Evolutionary conservation across 30 jellyfish, hydroid and myxozoan species (phyloP).

Genomic region (Rhopilema esculentum): DNA sequence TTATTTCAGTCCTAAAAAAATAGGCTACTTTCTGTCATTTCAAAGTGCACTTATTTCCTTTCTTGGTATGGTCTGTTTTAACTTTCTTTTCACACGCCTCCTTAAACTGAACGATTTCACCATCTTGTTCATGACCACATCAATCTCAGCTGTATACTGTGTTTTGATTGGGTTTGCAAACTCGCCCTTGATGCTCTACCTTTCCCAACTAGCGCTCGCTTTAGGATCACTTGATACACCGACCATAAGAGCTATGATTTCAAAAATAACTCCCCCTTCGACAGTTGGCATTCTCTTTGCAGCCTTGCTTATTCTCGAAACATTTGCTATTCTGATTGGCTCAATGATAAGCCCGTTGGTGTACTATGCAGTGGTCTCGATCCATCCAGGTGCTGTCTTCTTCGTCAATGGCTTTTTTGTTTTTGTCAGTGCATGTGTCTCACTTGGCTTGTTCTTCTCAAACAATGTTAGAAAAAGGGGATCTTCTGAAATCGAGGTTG

Average conservation of each 20-base stretch:
- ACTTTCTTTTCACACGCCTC: slow-evolving; percentile 4
- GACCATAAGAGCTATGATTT: background rate
- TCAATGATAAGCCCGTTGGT: slow-evolving; percentile 2
- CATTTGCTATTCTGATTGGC: background rate
- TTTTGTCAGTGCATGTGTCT: too few relatives aligned
- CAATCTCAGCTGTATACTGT: background rate
- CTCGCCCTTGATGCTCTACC: slow-evolving; percentile 5
- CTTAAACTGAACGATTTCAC: background rate
- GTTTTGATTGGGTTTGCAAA: background rate
- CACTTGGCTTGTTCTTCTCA: too few relatives aligned
- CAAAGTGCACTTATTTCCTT: background rate
- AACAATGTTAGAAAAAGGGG: too few relatives aligned
- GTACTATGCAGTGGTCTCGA: background rate
- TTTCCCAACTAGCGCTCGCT: background rate
- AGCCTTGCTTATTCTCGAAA: slow-evolving; percentile 2
- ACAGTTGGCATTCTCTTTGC: slow-evolving; percentile 15
- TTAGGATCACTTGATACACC: background rate
- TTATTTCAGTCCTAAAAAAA: background rate
- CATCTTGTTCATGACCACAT: background rate
- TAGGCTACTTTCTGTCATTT: background rate
- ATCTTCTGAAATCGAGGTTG: too few relatives aligned
- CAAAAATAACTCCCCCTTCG: background rate
- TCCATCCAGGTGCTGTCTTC: slow-evolving; percentile 10
- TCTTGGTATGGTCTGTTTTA: background rate
- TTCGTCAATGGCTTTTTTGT: slow-evolving; percentile 1